These are phyloP conservation scores for Eulacestoma nigropectus DNA, from an alignment of 2,113 vertebrate species.

Conservation along the genomic window DNA sequence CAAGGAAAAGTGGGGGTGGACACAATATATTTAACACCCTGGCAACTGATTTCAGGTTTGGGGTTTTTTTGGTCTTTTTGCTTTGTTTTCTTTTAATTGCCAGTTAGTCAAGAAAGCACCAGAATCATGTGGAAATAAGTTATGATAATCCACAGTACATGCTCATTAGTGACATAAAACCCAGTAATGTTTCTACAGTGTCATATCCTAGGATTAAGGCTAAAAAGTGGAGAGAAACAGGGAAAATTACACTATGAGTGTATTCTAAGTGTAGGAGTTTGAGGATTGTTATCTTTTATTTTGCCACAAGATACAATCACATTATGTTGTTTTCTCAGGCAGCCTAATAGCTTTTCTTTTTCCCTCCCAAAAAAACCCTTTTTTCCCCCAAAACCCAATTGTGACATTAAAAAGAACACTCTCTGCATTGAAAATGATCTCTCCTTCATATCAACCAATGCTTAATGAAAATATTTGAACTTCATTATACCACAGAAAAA, in stretches of 20 bases:
- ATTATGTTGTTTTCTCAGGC: background rate
- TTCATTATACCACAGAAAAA: background rate
- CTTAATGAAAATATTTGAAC: background rate
- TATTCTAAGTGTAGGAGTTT: background rate
- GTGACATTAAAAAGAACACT: background rate
- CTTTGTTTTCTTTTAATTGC: background rate
- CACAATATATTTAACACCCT: background rate
- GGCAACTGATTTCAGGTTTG: background rate
- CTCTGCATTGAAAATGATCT: background rate
- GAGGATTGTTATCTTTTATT: background rate
- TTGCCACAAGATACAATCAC: background rate
- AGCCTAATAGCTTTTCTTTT: background rate
- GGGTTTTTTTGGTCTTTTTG: background rate
- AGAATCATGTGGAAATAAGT: background rate
- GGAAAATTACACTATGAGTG: background rate
- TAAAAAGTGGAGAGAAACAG: background rate
- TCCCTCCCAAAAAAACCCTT: accelerated
- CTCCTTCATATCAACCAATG: background rate
- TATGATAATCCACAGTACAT: background rate
- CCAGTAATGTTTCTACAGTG: background rate
- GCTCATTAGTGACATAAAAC: background rate
- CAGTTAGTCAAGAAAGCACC: background rate
- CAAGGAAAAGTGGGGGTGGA: background rate
- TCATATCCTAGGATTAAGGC: background rate
- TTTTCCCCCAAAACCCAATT: background rate